Base-by-base conservation (phyloP, 2,113 vertebrate species). In the Todiramphus chloris region DNA sequence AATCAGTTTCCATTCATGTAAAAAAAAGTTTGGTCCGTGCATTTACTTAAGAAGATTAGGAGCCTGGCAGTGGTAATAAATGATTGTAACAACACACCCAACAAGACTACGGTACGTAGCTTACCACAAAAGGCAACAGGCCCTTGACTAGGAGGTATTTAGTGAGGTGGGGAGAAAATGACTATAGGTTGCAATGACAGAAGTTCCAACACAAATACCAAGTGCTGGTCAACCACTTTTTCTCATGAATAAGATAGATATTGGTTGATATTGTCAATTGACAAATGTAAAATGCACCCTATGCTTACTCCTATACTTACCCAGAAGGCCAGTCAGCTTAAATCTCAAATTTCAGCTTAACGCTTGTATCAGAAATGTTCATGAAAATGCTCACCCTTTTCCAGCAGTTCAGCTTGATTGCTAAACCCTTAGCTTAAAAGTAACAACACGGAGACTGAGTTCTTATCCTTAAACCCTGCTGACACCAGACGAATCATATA, bases 231-330 rank as follows among this genome's bases (percentile, higher is more conserved):
- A 89, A 75, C 2, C 2, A 9, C 24, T 13, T 48, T 64, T 88
- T 85, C 64, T 76, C 53, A 33, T 16, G 6, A 85, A 39, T 66
- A 68, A 78, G 62, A 48, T 1, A 89, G 35, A n/a, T 64, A 85
- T 44, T 0, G 0, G 51, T 27, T 5, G 2, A 31, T 37, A n/a
- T 4, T 23, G 6, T 30, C 10, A 3, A n/a, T 27, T 1, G 3
- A 62, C 20, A 95, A 79, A 76, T 50, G 60, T 3, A 31, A 89
- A 85, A 35, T 27, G 6, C 21, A 83, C 44, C 18, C 44, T 46
- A 19, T 46, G 17, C 44, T 46, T 46, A 19, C 44, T 35, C 37
- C 31, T 83, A 16, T 1, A 6, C 18, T 80, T 70, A 75, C 14
- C 27, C 51, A 5, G 13, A 86, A 76, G 62, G 27, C 25, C 1